These are phyloP conservation scores for Erythrocercus mccallii DNA, from an alignment of 2,113 vertebrate species.

Conservation along the genomic window DNA sequence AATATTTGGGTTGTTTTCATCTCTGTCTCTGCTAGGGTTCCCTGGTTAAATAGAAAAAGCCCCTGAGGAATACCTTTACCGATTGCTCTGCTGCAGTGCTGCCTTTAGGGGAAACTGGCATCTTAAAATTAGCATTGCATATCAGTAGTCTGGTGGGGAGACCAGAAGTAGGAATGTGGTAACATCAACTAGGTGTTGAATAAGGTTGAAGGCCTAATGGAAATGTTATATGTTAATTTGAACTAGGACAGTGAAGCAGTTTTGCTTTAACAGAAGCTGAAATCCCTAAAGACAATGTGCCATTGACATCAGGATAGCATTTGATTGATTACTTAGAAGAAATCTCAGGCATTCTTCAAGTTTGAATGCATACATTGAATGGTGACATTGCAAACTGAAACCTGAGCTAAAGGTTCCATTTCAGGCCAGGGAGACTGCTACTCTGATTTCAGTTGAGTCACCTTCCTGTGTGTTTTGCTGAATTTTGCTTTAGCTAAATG, in stretches of 20 bases:
- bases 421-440: conserved; percentile 1
- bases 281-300: background rate
- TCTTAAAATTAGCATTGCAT: background rate
- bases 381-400: conserved; percentile 34
- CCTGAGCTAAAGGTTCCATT: conserved; percentile 45
- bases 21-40: background rate
- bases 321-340: background rate
- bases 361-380: background rate
- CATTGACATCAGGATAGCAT: background rate
- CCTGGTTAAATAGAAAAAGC: background rate
- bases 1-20: background rate
- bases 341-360: background rate
- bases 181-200: background rate
- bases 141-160: background rate
- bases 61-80: background rate
- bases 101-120: background rate
- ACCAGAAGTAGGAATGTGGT: background rate
- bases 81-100: background rate
- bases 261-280: background rate
- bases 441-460: conserved; percentile 50
- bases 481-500: conserved; percentile 4
- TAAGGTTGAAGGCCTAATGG: background rate
- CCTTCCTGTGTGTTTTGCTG: conserved; percentile 9
- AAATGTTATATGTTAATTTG: background rate
- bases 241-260: background rate